A percentile compares a stretch with the other conserved stretches of the same genome.
These are phyloP conservation scores for Myripristis murdjan DNA, from an alignment of 2,797 vertebrate species.

Conservation along the genomic window DNA sequence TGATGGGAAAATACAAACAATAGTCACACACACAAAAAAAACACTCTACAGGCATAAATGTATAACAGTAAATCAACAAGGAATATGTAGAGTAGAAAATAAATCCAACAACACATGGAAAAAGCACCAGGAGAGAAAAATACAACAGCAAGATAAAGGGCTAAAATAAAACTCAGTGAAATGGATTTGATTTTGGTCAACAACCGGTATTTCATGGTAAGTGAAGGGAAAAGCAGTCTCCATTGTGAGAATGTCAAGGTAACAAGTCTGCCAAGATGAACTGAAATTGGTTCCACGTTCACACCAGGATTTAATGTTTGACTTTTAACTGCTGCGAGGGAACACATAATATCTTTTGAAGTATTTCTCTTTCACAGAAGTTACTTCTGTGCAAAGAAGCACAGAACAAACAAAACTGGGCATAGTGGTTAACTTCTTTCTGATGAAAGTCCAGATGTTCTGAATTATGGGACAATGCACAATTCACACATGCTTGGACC, in stretches of 20 bases:
- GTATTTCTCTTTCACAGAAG: constrained; percentile 5
- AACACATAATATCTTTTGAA: background rate
- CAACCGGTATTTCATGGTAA: background rate
- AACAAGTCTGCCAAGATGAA: constrained; percentile 10
- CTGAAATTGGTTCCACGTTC: constrained; percentile 23
- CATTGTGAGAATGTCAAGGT: constrained; percentile 16
- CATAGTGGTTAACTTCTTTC: too few species aligned
- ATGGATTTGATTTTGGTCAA: background rate
- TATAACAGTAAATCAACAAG: too few species aligned
- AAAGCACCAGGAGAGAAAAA: too few species aligned
- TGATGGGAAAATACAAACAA: background rate
- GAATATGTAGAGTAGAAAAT: too few species aligned
- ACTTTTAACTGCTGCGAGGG: background rate
- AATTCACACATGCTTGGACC: too few species aligned
- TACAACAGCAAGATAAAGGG: too few species aligned
- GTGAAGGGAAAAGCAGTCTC: constrained; percentile 11
- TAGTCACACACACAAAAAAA: constrained; percentile 1
- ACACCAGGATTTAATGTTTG: constrained; percentile 10
- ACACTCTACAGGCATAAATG: background rate
- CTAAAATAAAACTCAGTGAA: background rate
- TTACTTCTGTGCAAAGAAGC: background rate
- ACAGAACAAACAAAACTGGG: background rate
- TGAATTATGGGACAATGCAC: too few species aligned
- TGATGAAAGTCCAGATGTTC: too few species aligned
- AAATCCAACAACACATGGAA: too few species aligned